Evolutionary conservation across 1,140 invertebrate species (phyloP).

Genomic region (Drosophila orena): DNA sequence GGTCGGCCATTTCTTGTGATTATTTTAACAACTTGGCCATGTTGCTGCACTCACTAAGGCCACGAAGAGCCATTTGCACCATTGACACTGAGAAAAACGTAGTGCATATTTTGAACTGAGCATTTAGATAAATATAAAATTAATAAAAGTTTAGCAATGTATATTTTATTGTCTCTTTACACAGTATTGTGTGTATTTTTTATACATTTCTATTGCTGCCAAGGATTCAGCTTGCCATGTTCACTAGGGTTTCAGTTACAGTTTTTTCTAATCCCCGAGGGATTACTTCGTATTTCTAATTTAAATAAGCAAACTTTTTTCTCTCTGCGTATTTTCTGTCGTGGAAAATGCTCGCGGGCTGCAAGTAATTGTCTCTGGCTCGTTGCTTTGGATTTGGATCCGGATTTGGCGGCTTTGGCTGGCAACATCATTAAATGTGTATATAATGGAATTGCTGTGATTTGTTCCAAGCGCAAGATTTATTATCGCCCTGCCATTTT

Average conservation of each 20-base stretch:
- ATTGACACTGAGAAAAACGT: background rate
- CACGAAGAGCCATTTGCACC: constrained; percentile 12
- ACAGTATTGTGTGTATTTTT: no score
- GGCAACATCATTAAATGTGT: constrained; percentile 79
- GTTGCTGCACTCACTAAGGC: constrained; percentile 50
- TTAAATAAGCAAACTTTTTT: background rate
- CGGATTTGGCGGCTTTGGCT: constrained; percentile 43
- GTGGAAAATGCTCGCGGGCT: constrained; percentile 75
- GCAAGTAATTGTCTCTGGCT: constrained; percentile 80
- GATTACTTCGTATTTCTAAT: no score
- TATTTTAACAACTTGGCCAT: constrained; percentile 71
- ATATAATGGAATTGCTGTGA: constrained; percentile 81
- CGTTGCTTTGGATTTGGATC: constrained; percentile 57
- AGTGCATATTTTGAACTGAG: no score
- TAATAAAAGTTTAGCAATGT: no score
- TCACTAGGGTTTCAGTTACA: no score
- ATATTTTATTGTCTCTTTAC: no score
- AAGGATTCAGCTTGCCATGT: no score
- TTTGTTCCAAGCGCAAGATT: constrained; percentile 75
- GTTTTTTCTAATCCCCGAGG: no score
- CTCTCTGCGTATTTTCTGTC: constrained; percentile 36
- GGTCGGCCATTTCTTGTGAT: constrained; percentile 72
- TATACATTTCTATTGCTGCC: no score
- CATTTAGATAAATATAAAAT: no score
- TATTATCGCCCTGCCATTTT: constrained; percentile 75